Conservation (phyloP, 2,113 vertebrate species). For the Nerophis lumbriciformis region DNA sequence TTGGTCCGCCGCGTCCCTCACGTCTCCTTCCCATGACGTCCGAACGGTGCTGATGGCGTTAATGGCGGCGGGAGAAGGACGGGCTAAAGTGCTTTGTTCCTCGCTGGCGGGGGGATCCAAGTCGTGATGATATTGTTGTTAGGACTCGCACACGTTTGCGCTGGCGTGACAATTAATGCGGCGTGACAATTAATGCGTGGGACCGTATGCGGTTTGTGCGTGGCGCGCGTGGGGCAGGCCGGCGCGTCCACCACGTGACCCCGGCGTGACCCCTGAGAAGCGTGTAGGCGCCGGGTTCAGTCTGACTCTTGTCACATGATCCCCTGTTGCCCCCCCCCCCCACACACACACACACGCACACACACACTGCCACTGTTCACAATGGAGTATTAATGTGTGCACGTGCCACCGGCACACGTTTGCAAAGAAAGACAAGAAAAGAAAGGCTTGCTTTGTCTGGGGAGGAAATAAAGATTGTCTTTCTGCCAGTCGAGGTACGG, state of each 20-base stretch:
- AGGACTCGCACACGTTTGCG: not conserved
- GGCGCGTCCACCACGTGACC: conserved; percentile 59
- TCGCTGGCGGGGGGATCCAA: too few relatives aligned
- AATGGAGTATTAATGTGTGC: conserved; percentile 63
- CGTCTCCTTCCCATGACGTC: conserved; percentile 26
- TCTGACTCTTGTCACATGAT: conserved; percentile 73
- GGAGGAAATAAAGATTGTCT: not conserved
- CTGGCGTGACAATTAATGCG: conserved; percentile 4
- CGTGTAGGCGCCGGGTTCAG: conserved; percentile 64
- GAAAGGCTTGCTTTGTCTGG: conserved; percentile 20
- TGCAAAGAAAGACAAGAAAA: not conserved
- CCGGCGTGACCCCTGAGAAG: conserved; percentile 60
- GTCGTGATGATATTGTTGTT: not conserved
- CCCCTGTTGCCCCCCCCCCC: conserved; percentile 49
- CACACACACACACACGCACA: conserved; percentile 26
- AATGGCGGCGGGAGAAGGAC: conserved; percentile 74
- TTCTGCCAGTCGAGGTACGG: too few relatives aligned
- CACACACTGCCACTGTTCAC: conserved; percentile 43
- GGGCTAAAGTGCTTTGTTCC: conserved; percentile 18
- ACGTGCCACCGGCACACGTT: conserved; percentile 18
- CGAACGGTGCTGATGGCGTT: conserved; percentile 78
- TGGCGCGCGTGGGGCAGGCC: conserved; percentile 25
- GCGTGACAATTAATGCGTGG: not conserved
- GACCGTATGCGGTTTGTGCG: conserved; percentile 3
- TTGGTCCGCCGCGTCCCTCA: conserved; percentile 48